Evolutionary conservation across 2,888 invertebrate species (phyloP).

Genomic region (Agrotis segetum): DNA sequence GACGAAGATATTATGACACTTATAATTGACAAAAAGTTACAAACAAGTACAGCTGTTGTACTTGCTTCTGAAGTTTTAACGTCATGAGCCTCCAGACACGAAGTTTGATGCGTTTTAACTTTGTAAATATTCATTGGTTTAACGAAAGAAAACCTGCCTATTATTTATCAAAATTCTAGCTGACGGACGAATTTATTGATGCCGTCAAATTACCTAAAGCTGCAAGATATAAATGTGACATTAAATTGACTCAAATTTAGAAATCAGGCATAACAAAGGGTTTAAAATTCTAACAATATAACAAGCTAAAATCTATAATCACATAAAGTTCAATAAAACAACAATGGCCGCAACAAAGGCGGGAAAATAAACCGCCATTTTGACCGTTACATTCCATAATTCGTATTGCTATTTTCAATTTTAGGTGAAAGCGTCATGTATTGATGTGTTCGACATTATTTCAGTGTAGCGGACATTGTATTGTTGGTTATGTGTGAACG

Average conservation of each 20-base stretch:
- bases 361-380: conserved; percentile 57
- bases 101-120: too few species aligned
- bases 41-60: too few species aligned
- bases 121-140: too few species aligned
- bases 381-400: conserved; percentile 64
- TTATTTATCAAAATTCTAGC: too few species aligned
- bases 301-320: conserved; percentile 25
- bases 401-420: conserved; percentile 63
- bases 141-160: too few species aligned
- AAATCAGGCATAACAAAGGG: conserved; percentile 11
- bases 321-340: conserved; percentile 53
- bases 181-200: too few species aligned
- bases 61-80: too few species aligned
- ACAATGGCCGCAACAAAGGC: conserved; percentile 60
- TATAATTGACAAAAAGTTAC: too few species aligned
- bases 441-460: conserved; percentile 62
- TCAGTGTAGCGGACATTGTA: conserved; percentile 60
- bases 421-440: conserved; percentile 70
- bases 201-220: too few species aligned
- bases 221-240: conserved; percentile 1
- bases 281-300: not conserved
- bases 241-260: conserved; percentile 12
- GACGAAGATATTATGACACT: too few species aligned
- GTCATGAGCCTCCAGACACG: too few species aligned
- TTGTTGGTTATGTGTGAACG: conserved; percentile 67